Conservation (phyloP, 2,888 invertebrate genomes). For the Morpho deidamia region DNA sequence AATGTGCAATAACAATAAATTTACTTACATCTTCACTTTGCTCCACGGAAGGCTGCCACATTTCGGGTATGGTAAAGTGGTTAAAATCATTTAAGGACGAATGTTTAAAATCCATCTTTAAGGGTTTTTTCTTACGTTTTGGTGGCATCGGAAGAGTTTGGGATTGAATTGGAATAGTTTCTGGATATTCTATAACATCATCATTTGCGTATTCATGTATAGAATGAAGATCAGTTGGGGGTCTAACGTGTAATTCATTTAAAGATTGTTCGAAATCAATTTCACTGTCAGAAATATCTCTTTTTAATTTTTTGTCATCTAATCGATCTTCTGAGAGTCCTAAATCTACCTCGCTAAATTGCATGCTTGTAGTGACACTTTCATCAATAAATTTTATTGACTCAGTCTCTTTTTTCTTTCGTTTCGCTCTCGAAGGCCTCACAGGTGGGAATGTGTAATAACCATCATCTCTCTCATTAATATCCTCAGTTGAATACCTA, state of each 20-base stretch:
- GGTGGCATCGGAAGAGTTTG: constrained; percentile 71
- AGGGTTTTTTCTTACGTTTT: constrained; percentile 55
- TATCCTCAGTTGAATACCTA: constrained; percentile 60
- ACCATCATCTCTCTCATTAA: constrained; percentile 71
- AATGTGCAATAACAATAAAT: background rate
- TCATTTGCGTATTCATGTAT: constrained; percentile 71
- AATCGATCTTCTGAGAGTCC: constrained; percentile 73
- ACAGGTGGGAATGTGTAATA: constrained; percentile 77
- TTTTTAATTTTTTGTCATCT: constrained; percentile 38
- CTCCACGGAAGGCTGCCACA: constrained; percentile 49
- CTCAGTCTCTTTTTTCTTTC: constrained; percentile 64
- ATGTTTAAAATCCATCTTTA: constrained; percentile 47
- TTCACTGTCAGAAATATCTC: constrained; percentile 42
- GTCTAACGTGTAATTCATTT: constrained; percentile 46
- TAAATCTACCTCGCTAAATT: constrained; percentile 68
- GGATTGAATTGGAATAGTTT: constrained; percentile 61
- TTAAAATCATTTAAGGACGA: constrained; percentile 61
- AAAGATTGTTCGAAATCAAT: constrained; percentile 38
- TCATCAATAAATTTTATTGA: constrained; percentile 64
- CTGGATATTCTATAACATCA: constrained; percentile 74
- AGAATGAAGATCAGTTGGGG: constrained; percentile 53
- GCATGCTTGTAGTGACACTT: constrained; percentile 58
- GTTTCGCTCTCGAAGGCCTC: constrained; percentile 76
- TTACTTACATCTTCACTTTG: constrained; percentile 63
- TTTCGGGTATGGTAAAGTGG: constrained; percentile 36